Evolutionary conservation across 2,888 invertebrate genomes (phyloP), one percentile per base, ranked within the genome.

Genomic region (Calameuta pallipes): DNA sequence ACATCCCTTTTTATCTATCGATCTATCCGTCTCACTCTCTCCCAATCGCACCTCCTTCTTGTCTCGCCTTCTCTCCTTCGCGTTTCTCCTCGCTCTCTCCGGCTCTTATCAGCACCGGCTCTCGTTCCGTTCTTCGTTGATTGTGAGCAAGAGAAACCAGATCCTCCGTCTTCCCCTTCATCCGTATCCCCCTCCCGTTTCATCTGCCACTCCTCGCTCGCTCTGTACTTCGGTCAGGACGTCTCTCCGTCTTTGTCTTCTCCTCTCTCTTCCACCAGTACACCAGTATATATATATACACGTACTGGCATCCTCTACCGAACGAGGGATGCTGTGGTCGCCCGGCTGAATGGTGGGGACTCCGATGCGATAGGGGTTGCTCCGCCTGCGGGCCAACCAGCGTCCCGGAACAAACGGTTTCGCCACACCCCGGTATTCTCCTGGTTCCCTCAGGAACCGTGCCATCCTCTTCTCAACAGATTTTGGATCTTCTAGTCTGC

Each of bases 341-440:
- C 36, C 74, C 70, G 56, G 56, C 73, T 31, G 76, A 79, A 75
- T 76, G 77, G 81, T 80, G 85, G 82, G 84, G 80, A 76, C 81
- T 78, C 15, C 23, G 83, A 85, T 84, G 86, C 85, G 88, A 88
- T 88, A 90, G 90, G 91, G 91, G 90, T 91, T 86, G 91, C 91
- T 89, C 91, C 91, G 91, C 91, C 91, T 86, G 89, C 88, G 90
- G 86, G 87, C 91, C 91, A 91, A 91, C 91, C 91, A 90, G 90
- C 86, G 85, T 86, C 87, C 87, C 87, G 90, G 83, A 88, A 85
- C 87, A 85, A 86, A 86, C 86, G 84, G 83, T 81, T 82, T 88
- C 86, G 91, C 91, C 91, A 91, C 91, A 90, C 91, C 91, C 91
- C 88, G 86, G 86, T 82, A 87, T 87, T 85, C 87, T 89, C 88